Evolutionary conservation across 2,113 vertebrate species (phyloP).

Genomic region (Pholis gunnellus): DNA sequence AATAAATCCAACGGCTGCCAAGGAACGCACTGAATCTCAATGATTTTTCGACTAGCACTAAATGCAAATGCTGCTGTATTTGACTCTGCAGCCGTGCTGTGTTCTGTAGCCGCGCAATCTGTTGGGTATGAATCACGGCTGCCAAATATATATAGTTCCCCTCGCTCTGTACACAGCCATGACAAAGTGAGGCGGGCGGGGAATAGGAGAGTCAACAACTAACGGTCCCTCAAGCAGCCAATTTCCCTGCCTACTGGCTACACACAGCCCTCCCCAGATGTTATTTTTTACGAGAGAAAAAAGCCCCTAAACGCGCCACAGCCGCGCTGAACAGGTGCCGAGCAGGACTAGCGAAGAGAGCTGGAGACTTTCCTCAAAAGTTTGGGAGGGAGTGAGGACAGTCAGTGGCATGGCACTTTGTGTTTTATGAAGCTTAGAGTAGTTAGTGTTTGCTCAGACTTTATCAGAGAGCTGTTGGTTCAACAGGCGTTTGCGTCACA

Average conservation of each 20-base stretch:
- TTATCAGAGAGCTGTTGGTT: neutral
- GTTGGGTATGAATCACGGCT: constrained; percentile 69
- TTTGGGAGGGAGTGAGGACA: neutral
- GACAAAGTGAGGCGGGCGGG: constrained; percentile 60
- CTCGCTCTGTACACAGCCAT: constrained; percentile 55
- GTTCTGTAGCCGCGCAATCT: constrained; percentile 55
- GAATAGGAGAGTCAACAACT: constrained; percentile 63
- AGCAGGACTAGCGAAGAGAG: constrained; percentile 39
- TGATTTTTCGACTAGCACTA: constrained; percentile 8
- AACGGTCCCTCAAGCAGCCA: constrained; percentile 72
- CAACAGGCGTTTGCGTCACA: neutral
- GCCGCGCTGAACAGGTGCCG: constrained; percentile 74
- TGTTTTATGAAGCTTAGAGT: neutral
- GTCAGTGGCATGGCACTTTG: neutral
- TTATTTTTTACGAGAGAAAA: constrained; percentile 77
- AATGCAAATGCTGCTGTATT: constrained; percentile 34
- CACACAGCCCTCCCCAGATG: constrained; percentile 60
- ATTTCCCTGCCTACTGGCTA: constrained; percentile 73
- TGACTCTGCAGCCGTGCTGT: constrained; percentile 21
- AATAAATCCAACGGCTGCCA: neutral
- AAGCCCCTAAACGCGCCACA: constrained; percentile 11
- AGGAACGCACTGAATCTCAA: neutral
- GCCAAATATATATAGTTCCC: constrained; percentile 70
- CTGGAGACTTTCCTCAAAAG: constrained; percentile 31
- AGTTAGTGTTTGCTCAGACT: neutral